These are phyloP conservation scores for Chrysemys picta DNA, from an alignment of 2,113 vertebrate genomes.

Conservation along the genomic window DNA sequence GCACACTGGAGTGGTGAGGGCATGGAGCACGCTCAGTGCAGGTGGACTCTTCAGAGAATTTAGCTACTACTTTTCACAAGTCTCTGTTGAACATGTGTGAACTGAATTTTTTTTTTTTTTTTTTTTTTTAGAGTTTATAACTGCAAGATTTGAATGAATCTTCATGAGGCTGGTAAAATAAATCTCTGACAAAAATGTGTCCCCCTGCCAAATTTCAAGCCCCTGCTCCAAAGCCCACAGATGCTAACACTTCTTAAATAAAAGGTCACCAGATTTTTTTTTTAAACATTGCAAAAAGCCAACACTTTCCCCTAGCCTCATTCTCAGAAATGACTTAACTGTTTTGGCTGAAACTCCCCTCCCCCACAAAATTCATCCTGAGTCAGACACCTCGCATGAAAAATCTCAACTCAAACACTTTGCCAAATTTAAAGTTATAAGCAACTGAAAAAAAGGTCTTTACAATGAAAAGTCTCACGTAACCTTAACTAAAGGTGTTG, in stretches of 20 bases:
- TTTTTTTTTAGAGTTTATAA: neutral
- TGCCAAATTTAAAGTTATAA: neutral
- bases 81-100: neutral
- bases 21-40: neutral
- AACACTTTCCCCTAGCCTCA: neutral
- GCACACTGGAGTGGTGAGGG: neutral
- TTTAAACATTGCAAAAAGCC: neutral
- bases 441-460: neutral
- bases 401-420: neutral
- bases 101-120: neutral
- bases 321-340: neutral
- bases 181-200: neutral
- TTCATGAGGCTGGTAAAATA: neutral
- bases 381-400: neutral
- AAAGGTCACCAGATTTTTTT: neutral
- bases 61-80: neutral
- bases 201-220: neutral
- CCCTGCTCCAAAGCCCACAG: neutral
- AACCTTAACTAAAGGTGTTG: neutral
- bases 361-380: neutral
- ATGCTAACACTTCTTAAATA: accelerated
- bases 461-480: neutral
- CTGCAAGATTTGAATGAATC: neutral
- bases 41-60: neutral
- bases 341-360: neutral